Percentiles rank a stretch among this genome's conserved stretches.
Conservation (phyloP, 2,888 invertebrate species). For the Orthosia incerta region DNA sequence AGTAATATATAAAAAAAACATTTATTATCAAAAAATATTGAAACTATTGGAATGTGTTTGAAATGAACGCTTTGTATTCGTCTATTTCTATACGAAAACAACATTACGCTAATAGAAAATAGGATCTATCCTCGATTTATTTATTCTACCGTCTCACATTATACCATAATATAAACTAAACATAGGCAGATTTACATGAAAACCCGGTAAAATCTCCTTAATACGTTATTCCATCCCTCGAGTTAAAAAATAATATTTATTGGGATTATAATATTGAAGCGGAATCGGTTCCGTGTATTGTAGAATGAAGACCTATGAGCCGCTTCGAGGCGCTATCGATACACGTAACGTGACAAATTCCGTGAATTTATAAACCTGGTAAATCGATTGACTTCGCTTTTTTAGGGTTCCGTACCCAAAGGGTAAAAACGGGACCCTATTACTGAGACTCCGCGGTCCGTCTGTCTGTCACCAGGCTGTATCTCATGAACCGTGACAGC, state of each 20-base stretch:
- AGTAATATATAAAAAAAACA: background rate
- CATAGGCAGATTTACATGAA: slow-evolving; percentile 23
- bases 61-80: background rate
- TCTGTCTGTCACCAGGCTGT: too few relatives aligned
- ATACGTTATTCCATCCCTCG: slow-evolving; percentile 35
- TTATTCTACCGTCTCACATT: slow-evolving; percentile 15
- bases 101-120: slow-evolving; percentile 26
- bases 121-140: background rate
- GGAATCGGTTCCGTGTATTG: slow-evolving; percentile 47
- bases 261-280: slow-evolving; percentile 43
- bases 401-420: background rate
- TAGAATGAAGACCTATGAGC: slow-evolving; percentile 35
- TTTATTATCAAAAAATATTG: background rate
- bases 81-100: slow-evolving; percentile 21
- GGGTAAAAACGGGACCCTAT: too few relatives aligned
- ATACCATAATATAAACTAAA: slow-evolving; percentile 35
- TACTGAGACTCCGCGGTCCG: too few relatives aligned
- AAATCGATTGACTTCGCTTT: background rate
- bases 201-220: slow-evolving; percentile 25
- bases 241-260: slow-evolving; percentile 42
- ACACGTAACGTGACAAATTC: slow-evolving; percentile 73
- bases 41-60: background rate
- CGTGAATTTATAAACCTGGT: slow-evolving; percentile 8
- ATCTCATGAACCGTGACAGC: too few relatives aligned
- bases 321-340: slow-evolving; percentile 67